phyloP scores from a whole-genome alignment of 1,140 invertebrate genomes.

The Lasioglossum albipes region DNA sequence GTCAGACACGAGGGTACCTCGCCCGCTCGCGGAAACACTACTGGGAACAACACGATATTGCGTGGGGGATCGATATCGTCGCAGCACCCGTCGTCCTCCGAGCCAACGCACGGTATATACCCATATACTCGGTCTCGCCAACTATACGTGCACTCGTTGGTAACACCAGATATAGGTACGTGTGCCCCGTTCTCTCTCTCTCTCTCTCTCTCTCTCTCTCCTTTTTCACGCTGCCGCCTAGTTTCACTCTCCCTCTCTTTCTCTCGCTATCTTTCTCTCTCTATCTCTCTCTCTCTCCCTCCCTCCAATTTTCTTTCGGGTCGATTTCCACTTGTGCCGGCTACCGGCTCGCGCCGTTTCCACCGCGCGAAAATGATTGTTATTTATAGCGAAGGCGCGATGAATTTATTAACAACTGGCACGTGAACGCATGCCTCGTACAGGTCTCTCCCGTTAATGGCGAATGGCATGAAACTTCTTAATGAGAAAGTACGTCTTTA shows the following conservation, averaged over 20 bases:
- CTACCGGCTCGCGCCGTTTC: not conserved
- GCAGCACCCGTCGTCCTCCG: conserved; percentile 66
- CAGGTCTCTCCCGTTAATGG: conserved; percentile 42
- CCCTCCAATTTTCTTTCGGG: not conserved
- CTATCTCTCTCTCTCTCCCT: not conserved
- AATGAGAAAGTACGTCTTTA: conserved; percentile 66
- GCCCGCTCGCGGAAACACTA: conserved; percentile 51
- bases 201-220: not conserved
- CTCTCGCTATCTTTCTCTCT: too few species aligned
- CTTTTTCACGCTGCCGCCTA: conserved; percentile 1
- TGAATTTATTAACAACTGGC: conserved; percentile 59
- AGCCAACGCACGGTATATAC: conserved; percentile 46
- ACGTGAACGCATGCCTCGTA: conserved; percentile 44
- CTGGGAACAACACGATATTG: conserved; percentile 67
- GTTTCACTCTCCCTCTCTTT: conserved; percentile 14
- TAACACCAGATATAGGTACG: not conserved
- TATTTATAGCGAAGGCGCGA: conserved; percentile 42
- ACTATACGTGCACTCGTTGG: conserved; percentile 9
- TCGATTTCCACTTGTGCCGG: not conserved
- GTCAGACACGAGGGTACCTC: conserved; percentile 52
- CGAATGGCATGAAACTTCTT: conserved; percentile 61
- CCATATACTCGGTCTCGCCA: not conserved
- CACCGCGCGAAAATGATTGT: conserved; percentile 35
- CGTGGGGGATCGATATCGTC: conserved; percentile 74
- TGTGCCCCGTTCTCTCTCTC: conserved; percentile 1